phyloP scores from a whole-genome alignment of 37 sponge, comb jelly and placozoan genomes.

The Mnemiopsis leidyi region DNA sequence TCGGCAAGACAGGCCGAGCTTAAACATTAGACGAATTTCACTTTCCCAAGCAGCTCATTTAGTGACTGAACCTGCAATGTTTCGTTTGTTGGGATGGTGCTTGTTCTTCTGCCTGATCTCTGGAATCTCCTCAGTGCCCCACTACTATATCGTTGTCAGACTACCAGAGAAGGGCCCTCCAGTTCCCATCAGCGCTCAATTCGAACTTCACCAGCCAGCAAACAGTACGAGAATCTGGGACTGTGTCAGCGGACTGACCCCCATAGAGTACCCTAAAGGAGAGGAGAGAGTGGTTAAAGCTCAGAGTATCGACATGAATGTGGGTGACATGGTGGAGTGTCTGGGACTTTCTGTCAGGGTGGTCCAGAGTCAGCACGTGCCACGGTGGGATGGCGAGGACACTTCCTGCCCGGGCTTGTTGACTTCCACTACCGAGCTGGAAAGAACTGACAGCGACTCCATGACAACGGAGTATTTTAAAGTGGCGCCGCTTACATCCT shows the following conservation, averaged over 20 bases:
- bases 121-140: slow-evolving; percentile 17
- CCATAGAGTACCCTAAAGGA: slow-evolving; percentile 13
- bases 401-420: slow-evolving; percentile 27
- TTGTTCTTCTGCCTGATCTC: neutral
- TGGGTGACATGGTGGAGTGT: slow-evolving; percentile 58
- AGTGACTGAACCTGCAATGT: neutral
- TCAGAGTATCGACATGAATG: slow-evolving; percentile 54
- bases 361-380: neutral
- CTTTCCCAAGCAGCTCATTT: neutral
- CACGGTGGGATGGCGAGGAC: slow-evolving; percentile 1
- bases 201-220: neutral
- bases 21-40: neutral
- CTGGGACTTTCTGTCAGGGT: slow-evolving; percentile 49
- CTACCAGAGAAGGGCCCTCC: neutral
- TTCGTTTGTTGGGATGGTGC: neutral
- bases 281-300: slow-evolving; percentile 13
- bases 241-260: slow-evolving; percentile 60
- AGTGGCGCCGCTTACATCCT: neutral
- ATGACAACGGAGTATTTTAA: neutral
- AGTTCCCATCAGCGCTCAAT: slow-evolving; percentile 40
- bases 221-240: slow-evolving; percentile 49
- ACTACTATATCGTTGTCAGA: slow-evolving; percentile 42
- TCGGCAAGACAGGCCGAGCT: neutral
- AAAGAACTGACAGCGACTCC: neutral
- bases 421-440: slow-evolving; percentile 42